Evolutionary conservation across 2,888 invertebrate genomes (phyloP), one percentile per base, ranked within the genome.

Genomic region (Limnephilus auricula): DNA sequence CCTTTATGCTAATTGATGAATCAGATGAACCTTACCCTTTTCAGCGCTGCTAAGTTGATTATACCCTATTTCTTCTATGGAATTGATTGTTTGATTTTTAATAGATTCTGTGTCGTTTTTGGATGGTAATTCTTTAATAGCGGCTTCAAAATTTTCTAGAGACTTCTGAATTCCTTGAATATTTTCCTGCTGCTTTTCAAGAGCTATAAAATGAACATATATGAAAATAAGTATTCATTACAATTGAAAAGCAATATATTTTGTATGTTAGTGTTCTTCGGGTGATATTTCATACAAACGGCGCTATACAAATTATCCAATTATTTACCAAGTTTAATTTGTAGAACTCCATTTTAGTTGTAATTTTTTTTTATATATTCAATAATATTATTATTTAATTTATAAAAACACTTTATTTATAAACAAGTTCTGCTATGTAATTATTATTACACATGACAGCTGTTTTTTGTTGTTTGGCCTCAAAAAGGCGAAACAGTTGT

Each of bases 81-180:
- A 95, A 85, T 95, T 95, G 83, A 97, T 94, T 0, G 97, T 97
- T 89, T 96, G 95, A 94, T 98, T 98, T 92, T 96, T 96, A 65
- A 96, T 94, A 18, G 95, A 94, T 91, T 96, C 95, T 1, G 97
- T 94, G 92, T 97, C 97, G 0, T 94, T 94, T 30, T 95, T 94
- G 6, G 95, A 94, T 6, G 97, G 96, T 82, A 97, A 93, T 12
- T 95, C 95, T 94, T 96, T 96, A 95, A 95, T 95, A 94, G 95
- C 94, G 93, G 95, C 94, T 93, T 96, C 95, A 10, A 95, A 96
- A 94, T 94, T 96, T 89, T 94, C 95, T 87, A 95, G 94, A 93
- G 94, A 94, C 89, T 94, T 94, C 93, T 94, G 95, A 93, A 94
- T 96, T 94, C 95, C 95, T 93, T 94, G 94, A 89, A 96, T 94